Conservation (phyloP, 2,113 vertebrate species). For the Shinisaurus crocodilurus region DNA sequence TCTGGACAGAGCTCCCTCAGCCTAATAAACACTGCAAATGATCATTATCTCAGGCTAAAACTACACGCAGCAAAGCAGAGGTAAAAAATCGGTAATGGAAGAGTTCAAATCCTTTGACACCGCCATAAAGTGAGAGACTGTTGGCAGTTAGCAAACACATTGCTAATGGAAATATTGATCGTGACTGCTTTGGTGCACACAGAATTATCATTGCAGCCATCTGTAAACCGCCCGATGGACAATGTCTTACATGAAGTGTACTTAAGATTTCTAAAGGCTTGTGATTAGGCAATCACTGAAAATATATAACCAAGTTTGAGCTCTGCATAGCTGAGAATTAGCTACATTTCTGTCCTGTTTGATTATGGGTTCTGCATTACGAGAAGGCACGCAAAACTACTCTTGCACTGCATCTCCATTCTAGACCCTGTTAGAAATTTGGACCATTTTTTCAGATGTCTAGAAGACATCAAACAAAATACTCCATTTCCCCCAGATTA, state of each 20-base stretch:
- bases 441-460: not conserved
- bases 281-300: not conserved
- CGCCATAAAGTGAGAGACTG: fast-evolving
- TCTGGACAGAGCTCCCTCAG: constrained; percentile 3
- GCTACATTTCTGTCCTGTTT: not conserved
- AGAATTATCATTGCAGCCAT: fast-evolving
- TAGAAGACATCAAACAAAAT: not conserved
- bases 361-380: not conserved
- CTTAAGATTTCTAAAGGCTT: not conserved
- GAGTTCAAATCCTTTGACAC: not conserved
- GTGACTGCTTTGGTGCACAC: fast-evolving
- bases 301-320: not conserved
- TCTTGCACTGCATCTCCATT: too few relatives aligned
- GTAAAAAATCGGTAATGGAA: not conserved
- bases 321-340: not conserved
- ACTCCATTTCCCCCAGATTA: not conserved
- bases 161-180: not conserved
- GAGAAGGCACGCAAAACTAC: not conserved
- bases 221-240: not conserved
- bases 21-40: fast-evolving
- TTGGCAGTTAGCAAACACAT: not conserved
- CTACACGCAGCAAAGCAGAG: fast-evolving
- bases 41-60: fast-evolving
- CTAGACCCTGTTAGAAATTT: too few relatives aligned
- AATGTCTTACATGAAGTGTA: not conserved